Evolutionary conservation across 37 sponge, comb jelly and placozoan genomes (phyloP).

Genomic region (Eunapius fragilis): DNA sequence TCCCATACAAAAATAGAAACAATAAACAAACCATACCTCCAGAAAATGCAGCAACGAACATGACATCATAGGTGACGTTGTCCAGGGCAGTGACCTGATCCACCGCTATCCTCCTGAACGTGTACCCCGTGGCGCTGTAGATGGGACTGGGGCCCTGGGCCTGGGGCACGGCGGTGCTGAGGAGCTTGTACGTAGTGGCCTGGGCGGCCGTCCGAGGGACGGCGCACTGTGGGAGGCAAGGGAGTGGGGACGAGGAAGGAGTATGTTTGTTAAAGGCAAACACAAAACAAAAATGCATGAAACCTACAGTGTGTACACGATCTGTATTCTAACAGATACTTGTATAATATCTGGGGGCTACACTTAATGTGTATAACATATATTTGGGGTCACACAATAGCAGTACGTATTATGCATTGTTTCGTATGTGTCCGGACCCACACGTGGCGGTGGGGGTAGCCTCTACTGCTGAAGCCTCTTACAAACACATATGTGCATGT

Average conservation of each 20-base stretch:
- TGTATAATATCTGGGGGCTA: too few species aligned
- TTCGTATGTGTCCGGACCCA: too few species aligned
- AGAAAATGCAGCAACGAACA: slow-evolving; percentile 55
- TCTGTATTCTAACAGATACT: too few species aligned
- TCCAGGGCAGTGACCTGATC: slow-evolving; percentile 31
- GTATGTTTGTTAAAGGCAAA: too few species aligned
- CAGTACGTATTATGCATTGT: too few species aligned
- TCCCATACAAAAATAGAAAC: neutral
- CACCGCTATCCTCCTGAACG: slow-evolving; percentile 62
- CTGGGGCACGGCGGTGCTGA: slow-evolving; percentile 19
- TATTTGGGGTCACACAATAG: too few species aligned
- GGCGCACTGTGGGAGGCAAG: slow-evolving; percentile 23
- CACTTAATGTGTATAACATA: too few species aligned
- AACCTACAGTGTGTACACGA: too few species aligned
- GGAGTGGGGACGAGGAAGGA: neutral
- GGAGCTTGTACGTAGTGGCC: slow-evolving; percentile 24
- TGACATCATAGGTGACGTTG: slow-evolving; percentile 30
- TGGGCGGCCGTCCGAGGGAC: slow-evolving; percentile 26
- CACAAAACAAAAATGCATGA: too few species aligned
- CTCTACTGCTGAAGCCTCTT: too few species aligned
- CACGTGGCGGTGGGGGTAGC: too few species aligned
- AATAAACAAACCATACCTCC: slow-evolving; percentile 12
- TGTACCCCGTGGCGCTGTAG: slow-evolving; percentile 15
- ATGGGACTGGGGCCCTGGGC: slow-evolving; percentile 5
- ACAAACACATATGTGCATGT: too few species aligned